Evolutionary conservation across 2,113 vertebrate genomes (phyloP), one percentile per base, ranked within the genome.

Genomic region (Xenopus borealis): DNA sequence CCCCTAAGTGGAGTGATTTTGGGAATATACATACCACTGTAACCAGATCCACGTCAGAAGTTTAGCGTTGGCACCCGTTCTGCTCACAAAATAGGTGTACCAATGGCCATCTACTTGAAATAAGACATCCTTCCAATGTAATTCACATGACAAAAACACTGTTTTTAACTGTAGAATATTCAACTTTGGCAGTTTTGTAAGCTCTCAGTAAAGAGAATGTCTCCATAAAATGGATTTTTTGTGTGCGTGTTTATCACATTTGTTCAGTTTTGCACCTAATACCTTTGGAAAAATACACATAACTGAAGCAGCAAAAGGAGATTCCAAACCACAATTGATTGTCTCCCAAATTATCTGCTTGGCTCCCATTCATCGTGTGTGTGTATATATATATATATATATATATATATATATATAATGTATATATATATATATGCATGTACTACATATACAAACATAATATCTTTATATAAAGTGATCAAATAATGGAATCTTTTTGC

Each of bases 201-300:
- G 23, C 23, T 14, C 13, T 16, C 3, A 40, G 17, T 61, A 27
- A 61, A 4, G 58, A 23, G 58, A 61, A 23, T 2, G 10, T 55
- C 4, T 55, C 52, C 27, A 33, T 18, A 47, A 84, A 78, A 67
- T 20, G 72, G 78, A 72, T 80, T 68, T 79, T 55, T 69, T 57
- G 23, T 67, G 11, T 52, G 47, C 62, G 58, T 23, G 23, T 70
- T 40, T 62, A 79, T 75, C 65, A 23, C 80, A 66, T 50, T 75
- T 83, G 78, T 70, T 82, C 65, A 23, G 72, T 72, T 73, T 74
- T 74, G 65, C 52, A 66, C 52, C 72, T 33, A 67, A 33, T 57
- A 75, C 72, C 72, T 75, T 75, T 75, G 72, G 72, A 68, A 68
- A 68, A 75, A 66, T 74, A 44, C 65, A 75, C 44, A 57, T 18